Conservation (phyloP, 2,888 invertebrate species). For the Dione juno region DNA sequence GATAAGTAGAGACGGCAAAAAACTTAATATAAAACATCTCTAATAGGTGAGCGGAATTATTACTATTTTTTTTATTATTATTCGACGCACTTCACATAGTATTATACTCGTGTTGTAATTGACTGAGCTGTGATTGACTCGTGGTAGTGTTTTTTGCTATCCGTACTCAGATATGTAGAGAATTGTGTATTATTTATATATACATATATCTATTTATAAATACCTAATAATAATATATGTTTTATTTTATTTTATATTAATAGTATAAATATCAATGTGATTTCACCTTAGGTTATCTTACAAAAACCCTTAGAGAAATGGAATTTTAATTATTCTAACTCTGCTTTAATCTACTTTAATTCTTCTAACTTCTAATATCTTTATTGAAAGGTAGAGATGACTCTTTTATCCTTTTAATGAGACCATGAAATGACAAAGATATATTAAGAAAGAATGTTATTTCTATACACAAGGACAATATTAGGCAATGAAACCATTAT, state of each 20-base stretch:
- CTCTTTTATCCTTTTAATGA: background rate
- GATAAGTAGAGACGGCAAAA: slow-evolving; percentile 22
- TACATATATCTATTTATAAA: no score
- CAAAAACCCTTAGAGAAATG: no score
- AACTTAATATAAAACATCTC: slow-evolving; percentile 14
- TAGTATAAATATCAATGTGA: no score
- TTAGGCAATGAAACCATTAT: background rate
- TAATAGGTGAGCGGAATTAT: slow-evolving; percentile 10
- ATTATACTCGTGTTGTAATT: background rate
- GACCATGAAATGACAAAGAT: background rate
- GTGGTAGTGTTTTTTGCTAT: background rate
- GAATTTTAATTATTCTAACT: no score
- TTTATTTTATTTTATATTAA: no score
- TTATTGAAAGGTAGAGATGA: background rate
- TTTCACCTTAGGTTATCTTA: no score
- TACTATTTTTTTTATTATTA: background rate
- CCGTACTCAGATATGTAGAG: background rate
- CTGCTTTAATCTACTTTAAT: no score
- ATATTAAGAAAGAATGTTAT: background rate
- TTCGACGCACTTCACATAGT: background rate
- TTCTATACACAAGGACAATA: background rate
- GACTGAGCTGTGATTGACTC: background rate
- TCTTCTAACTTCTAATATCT: no score
- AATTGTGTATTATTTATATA: background rate
- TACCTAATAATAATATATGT: no score